Evolutionary conservation across 1,140 invertebrate genomes (phyloP), one percentile per base, ranked within the genome.

Genomic region (Zaprionus inermis): DNA sequence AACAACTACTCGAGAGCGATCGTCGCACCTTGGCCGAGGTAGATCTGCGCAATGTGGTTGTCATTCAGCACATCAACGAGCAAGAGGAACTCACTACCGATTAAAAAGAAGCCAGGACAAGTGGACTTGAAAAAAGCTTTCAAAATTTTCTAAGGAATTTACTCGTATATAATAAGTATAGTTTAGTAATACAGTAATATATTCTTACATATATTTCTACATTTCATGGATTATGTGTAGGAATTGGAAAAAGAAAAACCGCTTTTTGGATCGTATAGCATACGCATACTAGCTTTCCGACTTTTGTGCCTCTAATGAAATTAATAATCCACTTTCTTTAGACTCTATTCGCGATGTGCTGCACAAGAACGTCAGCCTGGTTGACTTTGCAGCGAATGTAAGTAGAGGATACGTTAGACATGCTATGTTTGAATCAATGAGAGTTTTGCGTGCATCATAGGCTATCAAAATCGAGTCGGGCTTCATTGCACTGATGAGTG

Each of bases 401-500:
- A 91, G 90, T 84, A 32, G 3, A 54, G 14, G 10, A 6, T 52
- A 14, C 14, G 14, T 6, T 2, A 10, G 6, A 41, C 7, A 9
- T 10, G 16, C 2, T 2, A 41, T n/a, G 14, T n/a, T 16, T 16
- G 16, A 16, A 41, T 16, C 38, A n/a, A 41, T 41, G n/a, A 41
- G 38, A 41, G 38, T 44, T 16, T 7, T 44, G 3, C 2, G 38
- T 44, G n/a, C 20, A 16, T 10, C n/a, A 10, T 24, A 93, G 93
- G 92, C 92, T 59, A 90, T 93, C 59, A 91, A 93, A 81, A 88
- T 93, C 64, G 93, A 93, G 71, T 92, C 92, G 11, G 93, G 93
- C n/a, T 93, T 93, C 71, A 83, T 93, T 22, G 90, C 81, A 16
- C 76, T 92, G 41, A 89, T 93, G 74, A 86, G 89, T 41, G 73